A percentile compares a stretch with the other conserved stretches of the same genome.
phyloP scores from a whole-genome alignment of 2,888 invertebrate species.

The Parapristionchus giblindavisi region DNA sequence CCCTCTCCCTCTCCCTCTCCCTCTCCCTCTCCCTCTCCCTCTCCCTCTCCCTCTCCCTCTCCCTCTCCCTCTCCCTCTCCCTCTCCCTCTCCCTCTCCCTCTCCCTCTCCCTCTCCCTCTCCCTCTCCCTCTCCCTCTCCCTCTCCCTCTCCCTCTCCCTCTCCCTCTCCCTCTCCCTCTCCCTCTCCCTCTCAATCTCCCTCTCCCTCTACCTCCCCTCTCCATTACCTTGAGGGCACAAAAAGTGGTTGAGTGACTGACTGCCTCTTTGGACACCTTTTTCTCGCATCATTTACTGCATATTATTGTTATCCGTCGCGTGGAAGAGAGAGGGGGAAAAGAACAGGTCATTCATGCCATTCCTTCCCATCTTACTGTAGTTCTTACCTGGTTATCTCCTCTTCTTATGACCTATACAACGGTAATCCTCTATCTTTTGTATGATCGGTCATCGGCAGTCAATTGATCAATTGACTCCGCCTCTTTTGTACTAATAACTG shows the following conservation, averaged over 20 bases:
- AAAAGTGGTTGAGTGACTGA: neutral
- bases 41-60: neutral
- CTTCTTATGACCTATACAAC: too few species aligned
- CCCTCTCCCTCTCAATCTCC: neutral
- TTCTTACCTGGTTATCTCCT: too few species aligned
- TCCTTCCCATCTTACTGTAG: too few species aligned
- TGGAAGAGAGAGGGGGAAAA: too few species aligned
- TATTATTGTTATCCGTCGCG: too few species aligned
- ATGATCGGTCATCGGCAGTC: too few species aligned
- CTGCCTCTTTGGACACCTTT: neutral
- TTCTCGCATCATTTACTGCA: neutral
- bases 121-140: neutral
- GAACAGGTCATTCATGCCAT: too few species aligned
- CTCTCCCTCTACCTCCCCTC: neutral
- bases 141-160: conserved; percentile 1
- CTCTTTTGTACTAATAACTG: too few species aligned
- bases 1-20: neutral
- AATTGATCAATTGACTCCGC: too few species aligned
- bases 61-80: neutral
- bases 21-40: neutral
- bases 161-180: neutral
- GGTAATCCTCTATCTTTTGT: too few species aligned
- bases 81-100: neutral
- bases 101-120: neutral
- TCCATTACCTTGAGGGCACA: neutral